These are phyloP conservation scores for Lathamus discolor DNA, from an alignment of 2,113 vertebrate genomes.

Conservation along the genomic window DNA sequence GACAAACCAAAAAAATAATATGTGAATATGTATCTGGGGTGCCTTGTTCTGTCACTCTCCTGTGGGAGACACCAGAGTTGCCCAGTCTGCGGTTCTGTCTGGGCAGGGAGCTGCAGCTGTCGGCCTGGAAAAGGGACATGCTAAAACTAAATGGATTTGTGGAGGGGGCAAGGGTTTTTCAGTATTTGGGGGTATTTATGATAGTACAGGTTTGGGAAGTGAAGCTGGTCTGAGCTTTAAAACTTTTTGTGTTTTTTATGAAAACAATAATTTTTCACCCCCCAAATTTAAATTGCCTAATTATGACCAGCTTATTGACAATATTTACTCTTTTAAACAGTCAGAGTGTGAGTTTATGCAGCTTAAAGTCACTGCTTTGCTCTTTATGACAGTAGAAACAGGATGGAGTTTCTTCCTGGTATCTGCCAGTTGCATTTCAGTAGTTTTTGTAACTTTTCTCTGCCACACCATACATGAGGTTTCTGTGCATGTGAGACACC, in stretches of 20 bases:
- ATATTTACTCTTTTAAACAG: background rate
- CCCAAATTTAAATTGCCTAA: background rate
- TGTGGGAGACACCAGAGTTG: background rate
- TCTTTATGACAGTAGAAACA: background rate
- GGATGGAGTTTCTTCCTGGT: background rate
- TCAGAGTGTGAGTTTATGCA: background rate
- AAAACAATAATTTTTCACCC: background rate
- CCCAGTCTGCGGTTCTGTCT: background rate
- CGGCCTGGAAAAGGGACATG: background rate
- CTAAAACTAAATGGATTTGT: background rate
- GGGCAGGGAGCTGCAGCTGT: background rate
- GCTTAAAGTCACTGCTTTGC: background rate
- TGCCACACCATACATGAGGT: background rate
- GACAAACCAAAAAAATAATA: background rate
- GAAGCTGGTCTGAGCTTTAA: background rate
- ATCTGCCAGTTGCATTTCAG: background rate
- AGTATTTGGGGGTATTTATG: background rate
- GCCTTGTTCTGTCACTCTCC: background rate
- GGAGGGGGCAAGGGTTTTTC: background rate
- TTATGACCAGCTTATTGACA: background rate
- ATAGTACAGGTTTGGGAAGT: background rate
- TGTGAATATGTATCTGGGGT: background rate
- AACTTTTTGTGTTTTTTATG: background rate
- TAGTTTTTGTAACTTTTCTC: background rate
- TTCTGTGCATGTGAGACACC: background rate